Conservation (phyloP, 2,888 invertebrate species). For the Cheilosia scutellata region DNA sequence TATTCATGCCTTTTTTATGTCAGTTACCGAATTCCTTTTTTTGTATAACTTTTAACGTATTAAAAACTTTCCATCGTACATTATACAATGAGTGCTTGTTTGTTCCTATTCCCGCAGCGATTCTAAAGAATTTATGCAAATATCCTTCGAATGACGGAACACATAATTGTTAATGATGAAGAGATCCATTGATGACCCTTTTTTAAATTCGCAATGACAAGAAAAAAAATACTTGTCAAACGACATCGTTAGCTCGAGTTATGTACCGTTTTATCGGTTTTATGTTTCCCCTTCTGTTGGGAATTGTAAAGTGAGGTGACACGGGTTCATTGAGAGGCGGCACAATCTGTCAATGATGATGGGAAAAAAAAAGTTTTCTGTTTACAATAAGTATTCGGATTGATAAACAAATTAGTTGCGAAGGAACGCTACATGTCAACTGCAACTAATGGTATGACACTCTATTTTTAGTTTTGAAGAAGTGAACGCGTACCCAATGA, state of each 20-base stretch:
- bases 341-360: neutral
- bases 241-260: slow-evolving; percentile 14
- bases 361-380: neutral
- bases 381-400: neutral
- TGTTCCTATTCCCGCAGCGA: slow-evolving; percentile 3
- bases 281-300: neutral
- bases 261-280: neutral
- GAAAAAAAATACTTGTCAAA: neutral
- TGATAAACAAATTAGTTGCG: neutral
- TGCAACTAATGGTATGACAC: too few species aligned
- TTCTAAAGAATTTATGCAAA: slow-evolving; percentile 29
- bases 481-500: too few species aligned
- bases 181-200: slow-evolving; percentile 20
- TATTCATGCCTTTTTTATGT: too few species aligned
- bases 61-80: slow-evolving; percentile 13
- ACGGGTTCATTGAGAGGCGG: neutral
- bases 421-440: too few species aligned
- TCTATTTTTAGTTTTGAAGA: too few species aligned
- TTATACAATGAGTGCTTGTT: neutral
- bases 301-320: neutral
- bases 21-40: neutral
- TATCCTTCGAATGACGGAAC: slow-evolving; percentile 24
- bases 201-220: slow-evolving; percentile 27
- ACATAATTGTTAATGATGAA: neutral
- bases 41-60: neutral